Evolutionary conservation across 2,888 invertebrate genomes (phyloP), one percentile per base, ranked within the genome.

Genomic region (Nephrotoma guestfalica): DNA sequence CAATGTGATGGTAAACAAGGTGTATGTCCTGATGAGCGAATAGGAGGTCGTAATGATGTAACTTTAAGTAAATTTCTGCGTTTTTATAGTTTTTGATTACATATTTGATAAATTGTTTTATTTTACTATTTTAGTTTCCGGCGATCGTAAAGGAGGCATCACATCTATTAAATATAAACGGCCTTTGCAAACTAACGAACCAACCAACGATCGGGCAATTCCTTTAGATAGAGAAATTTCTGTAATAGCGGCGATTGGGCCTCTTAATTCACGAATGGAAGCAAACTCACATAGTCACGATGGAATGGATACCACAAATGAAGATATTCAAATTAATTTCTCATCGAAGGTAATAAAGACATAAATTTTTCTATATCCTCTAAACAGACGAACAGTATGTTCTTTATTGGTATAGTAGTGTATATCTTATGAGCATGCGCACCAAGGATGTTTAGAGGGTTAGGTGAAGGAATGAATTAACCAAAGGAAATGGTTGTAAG

Each of bases 201-300:
- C 95, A 0, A 92, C 93, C 47, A 94, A 94, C 88, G 97, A 97
- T 91, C 93, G 93, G 88, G 94, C 95, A 88, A 94, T 96, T 86
- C 93, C 95, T 0, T 92, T 93, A 1, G 93, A 94, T 41, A 92
- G 94, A 0, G 94, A 95, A 43, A 94, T 96, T 15, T 96, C 95
- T 41, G 95, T 97, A 4, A 96, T 98, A 86, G 97, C 97, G 0
- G 97, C 97, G 4, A 96, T 97, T 88, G 97, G 98, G 0, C 95
- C 96, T 0, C 92, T 98, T 43, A 97, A 97, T 92, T 93, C 94
- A 0, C 92, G 94, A 86, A 94, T 94, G 88, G 97, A 97, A 90
- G 97, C 97, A 5, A 97, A 97, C 89, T 96, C 97, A 0, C 97
- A 97, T 90, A 94, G 94, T 4, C 91, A 92, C 87, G 90, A 90